These are phyloP conservation scores for Ochotona curzoniae DNA, from an alignment of 2,113 vertebrate species.

Conservation along the genomic window DNA sequence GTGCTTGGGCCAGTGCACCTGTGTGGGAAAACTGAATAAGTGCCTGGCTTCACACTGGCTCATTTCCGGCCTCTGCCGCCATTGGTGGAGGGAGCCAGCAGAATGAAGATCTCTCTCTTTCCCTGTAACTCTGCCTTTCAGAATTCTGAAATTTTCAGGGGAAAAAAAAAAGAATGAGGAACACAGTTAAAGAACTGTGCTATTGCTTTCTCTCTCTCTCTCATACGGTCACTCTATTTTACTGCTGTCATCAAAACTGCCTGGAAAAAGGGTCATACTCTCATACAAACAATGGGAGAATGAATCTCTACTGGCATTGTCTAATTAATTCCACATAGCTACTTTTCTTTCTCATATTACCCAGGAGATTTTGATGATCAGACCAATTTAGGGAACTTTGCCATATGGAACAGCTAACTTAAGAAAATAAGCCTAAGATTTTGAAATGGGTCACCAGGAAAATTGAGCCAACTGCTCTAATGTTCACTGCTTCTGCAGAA, in stretches of 20 bases:
- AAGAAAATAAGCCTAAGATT: constrained; percentile 45
- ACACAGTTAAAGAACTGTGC: neutral
- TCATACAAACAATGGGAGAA: neutral
- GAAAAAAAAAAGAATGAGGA: no score
- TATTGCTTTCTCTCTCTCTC: neutral
- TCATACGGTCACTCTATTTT: neutral
- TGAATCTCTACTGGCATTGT: neutral
- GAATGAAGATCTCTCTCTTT: no score
- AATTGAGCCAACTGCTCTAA: neutral
- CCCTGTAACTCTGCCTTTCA: no score
- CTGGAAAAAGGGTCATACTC: neutral
- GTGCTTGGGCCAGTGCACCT: no score
- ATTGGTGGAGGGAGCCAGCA: no score
- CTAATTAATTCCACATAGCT: constrained; percentile 41
- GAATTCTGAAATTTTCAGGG: no score
- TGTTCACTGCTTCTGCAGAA: neutral
- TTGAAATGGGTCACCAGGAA: neutral
- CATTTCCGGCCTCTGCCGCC: no score
- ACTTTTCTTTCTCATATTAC: neutral
- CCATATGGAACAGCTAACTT: neutral
- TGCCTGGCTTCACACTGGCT: no score
- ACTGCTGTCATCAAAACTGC: neutral
- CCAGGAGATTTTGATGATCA: neutral
- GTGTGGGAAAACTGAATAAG: no score
- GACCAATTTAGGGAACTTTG: constrained; percentile 5